These are phyloP conservation scores for Bellardia pandia DNA, from an alignment of 2,888 invertebrate genomes.

Conservation along the genomic window DNA sequence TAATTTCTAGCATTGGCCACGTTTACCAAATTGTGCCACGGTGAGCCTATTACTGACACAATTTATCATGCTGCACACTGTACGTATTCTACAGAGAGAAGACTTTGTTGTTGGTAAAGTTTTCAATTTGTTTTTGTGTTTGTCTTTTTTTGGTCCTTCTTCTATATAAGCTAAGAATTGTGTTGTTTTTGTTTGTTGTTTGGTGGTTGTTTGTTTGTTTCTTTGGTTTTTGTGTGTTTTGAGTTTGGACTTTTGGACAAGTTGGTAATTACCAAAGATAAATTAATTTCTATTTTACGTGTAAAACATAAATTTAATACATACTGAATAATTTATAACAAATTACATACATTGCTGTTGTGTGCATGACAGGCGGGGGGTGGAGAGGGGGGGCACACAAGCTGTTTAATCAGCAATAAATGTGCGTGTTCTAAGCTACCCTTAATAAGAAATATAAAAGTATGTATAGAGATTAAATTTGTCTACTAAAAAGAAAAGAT, in stretches of 20 bases:
- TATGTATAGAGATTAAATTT: slow-evolving; percentile 6
- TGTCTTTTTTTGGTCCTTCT: background rate
- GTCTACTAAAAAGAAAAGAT: background rate
- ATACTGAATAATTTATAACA: slow-evolving; percentile 31
- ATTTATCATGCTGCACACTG: slow-evolving; percentile 14
- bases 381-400: too few species aligned
- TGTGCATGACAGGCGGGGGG: background rate
- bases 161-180: background rate
- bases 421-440: background rate
- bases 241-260: slow-evolving; percentile 50
- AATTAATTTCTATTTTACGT: slow-evolving; percentile 70
- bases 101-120: slow-evolving; percentile 33
- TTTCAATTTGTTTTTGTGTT: background rate
- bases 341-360: background rate
- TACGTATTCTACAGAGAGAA: background rate
- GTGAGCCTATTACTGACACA: background rate
- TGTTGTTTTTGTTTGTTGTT: slow-evolving; percentile 16
- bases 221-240: slow-evolving; percentile 42
- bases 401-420: background rate
- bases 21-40: background rate
- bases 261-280: slow-evolving; percentile 67
- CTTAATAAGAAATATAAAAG: background rate
- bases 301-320: slow-evolving; percentile 59
- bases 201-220: slow-evolving; percentile 11
- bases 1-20: too few species aligned